phyloP scores from a whole-genome alignment of 2,113 vertebrate genomes.

The Thamnaconus septentrionalis region DNA sequence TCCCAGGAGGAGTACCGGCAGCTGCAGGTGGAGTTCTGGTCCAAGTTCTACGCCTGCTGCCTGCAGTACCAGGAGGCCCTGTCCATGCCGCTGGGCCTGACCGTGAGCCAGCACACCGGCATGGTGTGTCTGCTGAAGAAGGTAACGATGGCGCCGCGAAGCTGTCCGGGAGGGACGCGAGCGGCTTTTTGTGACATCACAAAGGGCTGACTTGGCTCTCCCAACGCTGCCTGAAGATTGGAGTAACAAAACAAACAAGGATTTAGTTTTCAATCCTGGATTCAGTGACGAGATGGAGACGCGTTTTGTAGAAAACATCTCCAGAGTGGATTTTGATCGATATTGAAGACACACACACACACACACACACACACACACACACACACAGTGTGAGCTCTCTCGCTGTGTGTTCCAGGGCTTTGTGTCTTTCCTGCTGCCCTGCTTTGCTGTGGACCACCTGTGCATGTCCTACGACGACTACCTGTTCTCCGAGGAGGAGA shows the following conservation, averaged over 20 bases:
- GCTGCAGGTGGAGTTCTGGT: slow-evolving; percentile 95
- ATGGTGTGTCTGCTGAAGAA: slow-evolving; percentile 92
- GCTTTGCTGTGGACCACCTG: slow-evolving; percentile 89
- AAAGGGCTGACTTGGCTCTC: too few relatives aligned
- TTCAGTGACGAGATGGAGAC: too few relatives aligned
- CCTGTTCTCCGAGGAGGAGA: slow-evolving; percentile 85
- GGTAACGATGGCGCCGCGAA: slow-evolving; percentile 58
- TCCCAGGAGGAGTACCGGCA: slow-evolving; percentile 91
- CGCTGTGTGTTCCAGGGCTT: slow-evolving; percentile 77
- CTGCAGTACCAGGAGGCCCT: slow-evolving; percentile 93
- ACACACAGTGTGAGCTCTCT: background rate
- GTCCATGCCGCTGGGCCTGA: slow-evolving; percentile 85
- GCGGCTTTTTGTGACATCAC: too few relatives aligned
- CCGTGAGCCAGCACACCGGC: slow-evolving; percentile 78
- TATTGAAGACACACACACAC: too few relatives aligned
- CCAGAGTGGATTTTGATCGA: too few relatives aligned
- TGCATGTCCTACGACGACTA: slow-evolving; percentile 88
- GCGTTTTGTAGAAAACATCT: too few relatives aligned
- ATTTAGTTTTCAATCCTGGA: too few relatives aligned
- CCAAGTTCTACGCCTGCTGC: slow-evolving; percentile 93
- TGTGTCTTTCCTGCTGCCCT: slow-evolving; percentile 89
- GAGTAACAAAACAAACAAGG: too few relatives aligned
- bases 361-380: too few relatives aligned
- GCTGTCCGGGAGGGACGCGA: too few relatives aligned
- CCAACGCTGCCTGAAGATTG: too few relatives aligned